Percentiles rank a stretch among this genome's conserved stretches.
These are phyloP conservation scores for Oncorhynchus keta DNA, from an alignment of 2,113 vertebrate species.

Conservation along the genomic window DNA sequence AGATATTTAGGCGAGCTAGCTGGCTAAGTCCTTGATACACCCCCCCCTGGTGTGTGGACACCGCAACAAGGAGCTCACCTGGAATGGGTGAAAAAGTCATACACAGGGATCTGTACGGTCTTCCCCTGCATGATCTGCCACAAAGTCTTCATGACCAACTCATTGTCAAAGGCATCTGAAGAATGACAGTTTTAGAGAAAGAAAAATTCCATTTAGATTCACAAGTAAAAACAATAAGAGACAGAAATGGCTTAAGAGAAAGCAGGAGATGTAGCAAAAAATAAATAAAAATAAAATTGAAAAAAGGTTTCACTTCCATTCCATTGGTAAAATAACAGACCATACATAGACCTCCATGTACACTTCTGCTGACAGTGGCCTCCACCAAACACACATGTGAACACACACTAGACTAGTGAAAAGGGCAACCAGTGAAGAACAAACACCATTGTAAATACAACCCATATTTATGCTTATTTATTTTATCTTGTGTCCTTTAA, in stretches of 20 bases:
- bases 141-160: constrained; percentile 90
- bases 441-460: too few relatives aligned
- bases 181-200: neutral
- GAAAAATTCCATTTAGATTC: neutral
- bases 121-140: constrained; percentile 86
- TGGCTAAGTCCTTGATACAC: too few relatives aligned
- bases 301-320: neutral
- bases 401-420: constrained; percentile 18
- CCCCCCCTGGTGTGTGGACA: too few relatives aligned
- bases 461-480: too few relatives aligned
- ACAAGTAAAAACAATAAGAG: neutral
- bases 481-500: too few relatives aligned
- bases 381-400: neutral
- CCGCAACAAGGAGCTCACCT: constrained; percentile 73
- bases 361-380: too few relatives aligned
- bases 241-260: neutral
- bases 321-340: neutral
- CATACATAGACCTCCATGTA: neutral
- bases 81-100: constrained; percentile 96
- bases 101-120: constrained; percentile 93
- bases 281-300: too few relatives aligned
- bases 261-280: too few relatives aligned
- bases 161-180: constrained; percentile 96
- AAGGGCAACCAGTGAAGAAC: too few relatives aligned
- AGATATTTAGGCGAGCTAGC: too few relatives aligned